Base-by-base conservation (phyloP, 2,888 invertebrate species). In the Vesta saturnalis region DNA sequence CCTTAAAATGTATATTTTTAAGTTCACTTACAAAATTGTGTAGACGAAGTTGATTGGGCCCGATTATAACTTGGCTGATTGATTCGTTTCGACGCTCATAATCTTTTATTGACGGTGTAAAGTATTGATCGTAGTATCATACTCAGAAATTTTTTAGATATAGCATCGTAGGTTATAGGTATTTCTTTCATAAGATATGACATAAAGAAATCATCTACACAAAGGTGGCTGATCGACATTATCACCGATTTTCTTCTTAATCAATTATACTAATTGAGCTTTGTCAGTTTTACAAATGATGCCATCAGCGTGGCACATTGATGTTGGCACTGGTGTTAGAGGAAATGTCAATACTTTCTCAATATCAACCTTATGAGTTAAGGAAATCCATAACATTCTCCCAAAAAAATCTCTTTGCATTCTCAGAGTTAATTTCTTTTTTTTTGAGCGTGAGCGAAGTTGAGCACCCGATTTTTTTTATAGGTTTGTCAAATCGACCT, bases 221-320 rank as follows among this genome's bases (percentile, higher is more conserved):
- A 8, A 16, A 10, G 60, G 10, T 39, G 14, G 10, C 10, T 49
- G 6, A 72, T 72, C 57, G 12, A 46, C 14, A 4, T 62, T 19
- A 56, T 49, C 4, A 49, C 18, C 18, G 12, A 49, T 49, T 15
- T 16, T 15, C 49, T 49, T 49, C 10, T 49, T 16, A 16, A 49
- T 16, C 4, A 49, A 49, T 49, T 49, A 15, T 2, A 16, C 16
- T 5, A 49, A 18, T 16, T 16, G 18, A 4, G 49, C 1, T 49
- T 49, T 18, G 16, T 49, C 49, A 15, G 49, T 49, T 49, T 49
- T 49, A 49, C 49, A 49, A 16, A 49, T 49, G 4, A 67, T 46
- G 35, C 77, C 77, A 68, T 78, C 75, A 12, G 72, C 46, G 72
- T 78, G 77, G 55, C 77, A 78, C 66, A 79, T 69, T 18, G 76